Evolutionary conservation across 1,140 invertebrate species (phyloP).

Genomic region (Psix sp.): DNA sequence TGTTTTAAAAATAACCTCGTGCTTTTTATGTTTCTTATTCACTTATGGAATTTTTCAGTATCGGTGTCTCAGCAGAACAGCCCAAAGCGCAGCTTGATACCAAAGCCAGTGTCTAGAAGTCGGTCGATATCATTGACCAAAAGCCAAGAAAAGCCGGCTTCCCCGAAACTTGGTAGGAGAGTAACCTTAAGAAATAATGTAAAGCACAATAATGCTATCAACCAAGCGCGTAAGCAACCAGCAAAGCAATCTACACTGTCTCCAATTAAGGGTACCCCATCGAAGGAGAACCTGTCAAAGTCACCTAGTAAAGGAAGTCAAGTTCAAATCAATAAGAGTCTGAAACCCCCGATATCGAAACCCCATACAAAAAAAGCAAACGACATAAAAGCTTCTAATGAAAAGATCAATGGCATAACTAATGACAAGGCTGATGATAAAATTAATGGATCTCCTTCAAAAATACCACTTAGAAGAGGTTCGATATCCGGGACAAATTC

Average conservation of each 20-base stretch:
- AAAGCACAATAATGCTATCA: slow-evolving; percentile 39
- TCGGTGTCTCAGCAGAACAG: slow-evolving; percentile 72
- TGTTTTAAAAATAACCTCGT: too few relatives aligned
- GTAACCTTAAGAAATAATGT: slow-evolving; percentile 52
- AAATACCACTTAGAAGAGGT: slow-evolving; percentile 63
- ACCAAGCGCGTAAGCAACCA: slow-evolving; percentile 21
- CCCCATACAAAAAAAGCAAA: slow-evolving; percentile 22
- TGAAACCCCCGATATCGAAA: slow-evolving; percentile 40
- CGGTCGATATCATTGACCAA: slow-evolving; percentile 68
- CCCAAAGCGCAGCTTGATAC: slow-evolving; percentile 71
- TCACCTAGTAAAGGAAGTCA: slow-evolving; percentile 18
- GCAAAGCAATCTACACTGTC: slow-evolving; percentile 60
- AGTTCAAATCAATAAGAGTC: slow-evolving; percentile 30
- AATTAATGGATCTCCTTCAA: slow-evolving; percentile 63
- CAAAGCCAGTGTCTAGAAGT: slow-evolving; percentile 66
- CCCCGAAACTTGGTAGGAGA: slow-evolving; percentile 64
- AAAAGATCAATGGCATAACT: slow-evolving; percentile 14
- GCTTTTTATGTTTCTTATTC: too few relatives aligned
- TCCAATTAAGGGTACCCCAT: slow-evolving; percentile 70
- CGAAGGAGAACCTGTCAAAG: slow-evolving; percentile 49
- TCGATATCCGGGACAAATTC: slow-evolving; percentile 39
- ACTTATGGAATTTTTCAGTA: slow-evolving; percentile 57
- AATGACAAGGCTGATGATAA: slow-evolving; percentile 48
- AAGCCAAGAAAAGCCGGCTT: slow-evolving; percentile 58
- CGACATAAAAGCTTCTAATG: not conserved